Evolutionary conservation across 2,888 invertebrate genomes (phyloP), one percentile per base, ranked within the genome.

Genomic region (Cantharis flavilabris): DNA sequence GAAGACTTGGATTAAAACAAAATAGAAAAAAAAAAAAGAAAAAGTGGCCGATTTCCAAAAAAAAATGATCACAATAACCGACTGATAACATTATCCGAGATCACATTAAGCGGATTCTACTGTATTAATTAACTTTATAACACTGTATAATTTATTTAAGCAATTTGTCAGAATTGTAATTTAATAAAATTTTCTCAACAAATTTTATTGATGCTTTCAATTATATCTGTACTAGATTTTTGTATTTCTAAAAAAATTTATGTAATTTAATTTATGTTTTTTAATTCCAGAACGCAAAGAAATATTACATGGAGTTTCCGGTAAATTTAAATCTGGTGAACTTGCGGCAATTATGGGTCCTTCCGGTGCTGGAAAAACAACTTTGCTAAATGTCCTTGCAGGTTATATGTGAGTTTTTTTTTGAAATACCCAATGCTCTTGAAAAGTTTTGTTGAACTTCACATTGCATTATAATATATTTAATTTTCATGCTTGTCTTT

Each of bases 331-430:
- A 11, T 94, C 97, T 0, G 93, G 94, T 26, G 94, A 97, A 87
- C 90, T 98, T 81, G 94, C 97, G 33, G 98, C 97, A 30, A 96
- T 98, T 82, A 98, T 98, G 98, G 98, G 98, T 0, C 98, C 98
- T 0, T 97, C 97, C 0, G 98, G 98, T 0, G 97, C 96, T 1
- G 96, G 98, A 72, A 98, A 98, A 89, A 97, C 97, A 0, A 97
- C 97, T 0, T 90, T 98, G 1, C 92, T 98, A 82, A 97, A 98
- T 86, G 94, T 97, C 1, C 89, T 98, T 2, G 97, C 98, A 0
- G 98, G 98, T 69, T 98, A 96, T 90, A 93, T 95, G 86, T 88
- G 84, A 88, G 88, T 70, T 65, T 13, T 13, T n/a, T 1, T 26
- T 0, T 33, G 2, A 65, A 20, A 13, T 11, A 72, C 11, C 23